phyloP scores from a whole-genome alignment of 2,888 invertebrate genomes.

The Mesopsocus fuscifrons region DNA sequence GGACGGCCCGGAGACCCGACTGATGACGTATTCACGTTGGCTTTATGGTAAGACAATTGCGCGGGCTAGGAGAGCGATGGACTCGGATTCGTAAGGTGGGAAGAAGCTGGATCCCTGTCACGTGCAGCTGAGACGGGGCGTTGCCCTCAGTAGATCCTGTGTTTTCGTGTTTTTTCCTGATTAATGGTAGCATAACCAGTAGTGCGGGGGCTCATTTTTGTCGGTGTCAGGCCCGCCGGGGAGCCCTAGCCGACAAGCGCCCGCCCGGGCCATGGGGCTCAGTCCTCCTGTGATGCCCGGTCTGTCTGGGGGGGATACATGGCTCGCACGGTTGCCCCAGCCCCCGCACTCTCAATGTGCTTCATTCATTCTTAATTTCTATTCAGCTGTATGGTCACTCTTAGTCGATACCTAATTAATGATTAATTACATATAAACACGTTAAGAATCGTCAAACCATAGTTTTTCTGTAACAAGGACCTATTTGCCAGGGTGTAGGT shows the following conservation, averaged over 20 bases:
- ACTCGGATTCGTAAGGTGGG: background rate
- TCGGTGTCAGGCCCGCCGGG: too few relatives aligned
- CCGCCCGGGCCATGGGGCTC: background rate
- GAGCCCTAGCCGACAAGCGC: background rate
- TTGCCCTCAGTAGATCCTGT: constrained; percentile 16
- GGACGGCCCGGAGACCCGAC: background rate
- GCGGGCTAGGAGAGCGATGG: too few relatives aligned
- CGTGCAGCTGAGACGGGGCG: background rate
- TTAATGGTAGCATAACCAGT: too few relatives aligned
- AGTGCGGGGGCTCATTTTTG: too few relatives aligned
- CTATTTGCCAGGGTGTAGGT: too few relatives aligned
- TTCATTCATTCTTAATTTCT: too few relatives aligned
- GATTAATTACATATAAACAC: too few relatives aligned
- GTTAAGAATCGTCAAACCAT: too few relatives aligned
- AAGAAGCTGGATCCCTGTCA: background rate
- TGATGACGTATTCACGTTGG: background rate
- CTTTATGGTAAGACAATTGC: too few relatives aligned
- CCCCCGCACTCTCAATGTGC: background rate
- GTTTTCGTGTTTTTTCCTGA: constrained; percentile 14
- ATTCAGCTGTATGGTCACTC: too few relatives aligned
- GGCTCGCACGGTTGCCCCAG: background rate
- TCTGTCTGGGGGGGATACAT: background rate
- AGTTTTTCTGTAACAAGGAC: too few relatives aligned
- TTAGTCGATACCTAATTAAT: too few relatives aligned
- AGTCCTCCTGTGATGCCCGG: constrained; percentile 3